Evolutionary conservation across 2,888 invertebrate genomes (phyloP), one percentile per base, ranked within the genome.

Genomic region (Apotomis turbidana): DNA sequence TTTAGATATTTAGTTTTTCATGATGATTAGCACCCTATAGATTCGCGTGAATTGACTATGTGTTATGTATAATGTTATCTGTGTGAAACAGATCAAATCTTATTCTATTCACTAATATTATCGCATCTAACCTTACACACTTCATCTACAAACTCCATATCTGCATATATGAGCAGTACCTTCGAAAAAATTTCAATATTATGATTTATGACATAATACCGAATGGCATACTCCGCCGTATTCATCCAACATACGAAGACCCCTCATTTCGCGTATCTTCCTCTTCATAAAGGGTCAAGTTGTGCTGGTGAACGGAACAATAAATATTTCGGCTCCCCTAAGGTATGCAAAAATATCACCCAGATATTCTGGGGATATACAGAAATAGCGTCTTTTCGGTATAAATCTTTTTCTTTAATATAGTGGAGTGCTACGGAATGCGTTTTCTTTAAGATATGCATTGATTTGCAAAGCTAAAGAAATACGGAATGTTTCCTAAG

Each of bases 331-430:
- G 80, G 77, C 78, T 84, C 90, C 88, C 89, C 85, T 78, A 83
- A 85, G 88, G 85, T 91, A 91, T 91, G 91, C 90, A 91, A 91
- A 91, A 91, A 91, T 90, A 90, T 88, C 84, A 84, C 84, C 78
- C 80, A 86, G 86, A 87, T 87, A 90, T 87, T 84, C 85, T 82
- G 78, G 82, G 84, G 81, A 87, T 87, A 87, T 86, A 84, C 84
- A 84, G 84, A 83, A 82, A 83, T 81, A 83, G 81, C 79, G 84
- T 82, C 83, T 85, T 87, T 90, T 87, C 84, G 82, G 80, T 84
- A 92, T 93, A 93, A 92, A 93, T 93, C 91, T 88, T 88, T 84
- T 83, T 89, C 84, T 66, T 89, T 92, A 92, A 92, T 92, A 90
- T 86, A 85, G 81, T 85, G 79, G 81, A 88, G 89, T 87, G 89